Percentiles rank a stretch among this genome's conserved stretches.
Evolutionary conservation across 2,797 vertebrate species (phyloP).

Genomic region (Notolepis coatsorum): DNA sequence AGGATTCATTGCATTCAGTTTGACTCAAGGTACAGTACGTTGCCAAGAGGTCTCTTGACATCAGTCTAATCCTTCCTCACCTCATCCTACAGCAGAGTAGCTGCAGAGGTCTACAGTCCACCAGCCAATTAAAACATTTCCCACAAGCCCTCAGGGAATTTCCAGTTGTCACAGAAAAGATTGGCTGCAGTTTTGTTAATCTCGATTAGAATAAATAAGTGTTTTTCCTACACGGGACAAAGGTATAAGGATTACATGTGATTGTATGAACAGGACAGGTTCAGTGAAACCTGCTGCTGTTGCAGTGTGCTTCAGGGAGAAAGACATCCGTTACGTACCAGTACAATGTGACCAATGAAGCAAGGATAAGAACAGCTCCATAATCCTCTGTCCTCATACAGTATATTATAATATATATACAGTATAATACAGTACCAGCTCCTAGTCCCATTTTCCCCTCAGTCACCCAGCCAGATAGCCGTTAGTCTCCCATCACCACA

Average conservation of each 20-base stretch:
- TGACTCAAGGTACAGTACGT: not conserved
- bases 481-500: not conserved
- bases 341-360: conserved; percentile 37
- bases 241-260: conserved; percentile 5
- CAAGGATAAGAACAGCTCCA: conserved; percentile 25
- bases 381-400: conserved; percentile 14
- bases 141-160: not conserved
- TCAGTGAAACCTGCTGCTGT: conserved; percentile 10
- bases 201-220: not conserved
- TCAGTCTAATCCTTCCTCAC: conserved; percentile 38
- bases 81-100: conserved; percentile 40
- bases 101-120: conserved; percentile 35
- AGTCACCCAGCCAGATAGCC: not conserved
- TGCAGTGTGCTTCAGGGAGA: conserved; percentile 31
- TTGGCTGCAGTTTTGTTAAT: no score
- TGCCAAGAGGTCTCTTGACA: conserved; percentile 10
- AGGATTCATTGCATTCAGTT: not conserved
- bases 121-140: conserved; percentile 30
- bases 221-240: conserved; percentile 16
- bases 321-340: conserved; percentile 46
- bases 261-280: conserved; percentile 17
- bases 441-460: not conserved
- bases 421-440: not conserved
- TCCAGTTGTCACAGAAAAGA: no score
- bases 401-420: not conserved